These are phyloP conservation scores for Ceratoteleas bidentatus DNA, from an alignment of 1,140 invertebrate genomes.

Conservation along the genomic window DNA sequence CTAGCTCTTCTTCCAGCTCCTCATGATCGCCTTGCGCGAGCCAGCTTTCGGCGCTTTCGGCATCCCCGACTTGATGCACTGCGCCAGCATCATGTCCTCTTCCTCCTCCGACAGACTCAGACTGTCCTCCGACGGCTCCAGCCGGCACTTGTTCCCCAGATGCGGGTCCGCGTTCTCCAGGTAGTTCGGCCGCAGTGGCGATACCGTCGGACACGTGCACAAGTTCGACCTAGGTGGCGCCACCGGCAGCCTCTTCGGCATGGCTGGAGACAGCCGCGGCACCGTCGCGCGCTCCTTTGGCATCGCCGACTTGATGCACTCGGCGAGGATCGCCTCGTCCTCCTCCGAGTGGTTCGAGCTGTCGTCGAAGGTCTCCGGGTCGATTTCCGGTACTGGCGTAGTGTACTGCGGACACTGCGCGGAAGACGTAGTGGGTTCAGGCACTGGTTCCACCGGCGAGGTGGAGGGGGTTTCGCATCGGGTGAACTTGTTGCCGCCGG, in stretches of 20 bases:
- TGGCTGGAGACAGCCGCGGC: conserved; percentile 8
- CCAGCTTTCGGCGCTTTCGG: conserved; percentile 67
- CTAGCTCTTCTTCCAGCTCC: conserved; percentile 49
- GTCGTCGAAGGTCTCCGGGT: conserved; percentile 69
- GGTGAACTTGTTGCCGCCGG: conserved; percentile 65
- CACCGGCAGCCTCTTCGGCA: conserved; percentile 5
- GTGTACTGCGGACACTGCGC: conserved; percentile 25
- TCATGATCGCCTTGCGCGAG: neutral
- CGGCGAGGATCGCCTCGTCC: conserved; percentile 70
- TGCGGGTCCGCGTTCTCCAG: conserved; percentile 16
- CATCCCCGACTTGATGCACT: conserved; percentile 76
- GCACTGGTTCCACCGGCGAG: conserved; percentile 70
- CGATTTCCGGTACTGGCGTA: conserved; percentile 38
- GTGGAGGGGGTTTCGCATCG: conserved; percentile 71
- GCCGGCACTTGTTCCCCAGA: conserved; percentile 10
- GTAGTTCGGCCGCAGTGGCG: conserved; percentile 35
- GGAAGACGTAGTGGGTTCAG: conserved; percentile 57
- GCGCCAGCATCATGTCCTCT: conserved; percentile 75
- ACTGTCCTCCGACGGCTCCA: conserved; percentile 64
- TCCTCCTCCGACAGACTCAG: conserved; percentile 73
- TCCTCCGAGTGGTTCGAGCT: conserved; percentile 75
- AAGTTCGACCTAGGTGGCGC: conserved; percentile 22
- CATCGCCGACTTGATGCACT: conserved; percentile 75
- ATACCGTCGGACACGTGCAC: conserved; percentile 51
- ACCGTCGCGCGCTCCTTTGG: conserved; percentile 64